Conservation (phyloP, 2,888 invertebrate species). For the Acheta domesticus region DNA sequence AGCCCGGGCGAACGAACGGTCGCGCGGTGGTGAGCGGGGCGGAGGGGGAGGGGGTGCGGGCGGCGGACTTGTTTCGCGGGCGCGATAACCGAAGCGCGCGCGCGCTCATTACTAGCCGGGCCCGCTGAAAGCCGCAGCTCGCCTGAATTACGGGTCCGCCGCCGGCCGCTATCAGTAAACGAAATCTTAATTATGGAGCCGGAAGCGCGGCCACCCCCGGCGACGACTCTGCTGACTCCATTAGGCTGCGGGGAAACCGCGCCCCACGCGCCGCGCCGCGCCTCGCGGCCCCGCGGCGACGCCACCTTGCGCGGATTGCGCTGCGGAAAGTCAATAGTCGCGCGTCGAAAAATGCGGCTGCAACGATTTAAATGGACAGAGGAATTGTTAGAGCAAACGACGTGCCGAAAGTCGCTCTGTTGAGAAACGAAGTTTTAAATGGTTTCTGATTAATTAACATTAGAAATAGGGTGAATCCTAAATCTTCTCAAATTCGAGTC, state of each 20-base stretch:
- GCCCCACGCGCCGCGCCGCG: too few relatives aligned
- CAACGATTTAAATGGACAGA: too few relatives aligned
- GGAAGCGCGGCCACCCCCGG: not conserved
- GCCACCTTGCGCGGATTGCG: too few relatives aligned
- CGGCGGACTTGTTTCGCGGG: not conserved
- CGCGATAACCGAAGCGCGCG: not conserved
- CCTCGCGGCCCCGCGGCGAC: too few relatives aligned
- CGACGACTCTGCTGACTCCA: not conserved
- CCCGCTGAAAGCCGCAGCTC: not conserved
- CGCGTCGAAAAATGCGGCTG: too few relatives aligned
- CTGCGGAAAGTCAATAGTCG: too few relatives aligned
- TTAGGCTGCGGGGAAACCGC: not conserved
- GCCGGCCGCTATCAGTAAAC: constrained; percentile 1
- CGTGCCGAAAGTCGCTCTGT: too few relatives aligned
- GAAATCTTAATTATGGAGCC: constrained; percentile 5
- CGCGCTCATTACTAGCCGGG: not conserved
- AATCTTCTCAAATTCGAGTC: too few relatives aligned
- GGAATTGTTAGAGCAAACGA: too few relatives aligned
- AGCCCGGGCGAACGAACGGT: not conserved
- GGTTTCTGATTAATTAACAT: too few relatives aligned
- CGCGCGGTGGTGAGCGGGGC: not conserved
- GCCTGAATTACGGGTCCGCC: not conserved
- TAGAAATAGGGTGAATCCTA: too few relatives aligned
- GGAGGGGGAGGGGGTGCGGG: not conserved
- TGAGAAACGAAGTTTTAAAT: too few relatives aligned